Evolutionary conservation across 1,140 invertebrate genomes (phyloP).

Genomic region (Cyphomyrmex costatus): DNA sequence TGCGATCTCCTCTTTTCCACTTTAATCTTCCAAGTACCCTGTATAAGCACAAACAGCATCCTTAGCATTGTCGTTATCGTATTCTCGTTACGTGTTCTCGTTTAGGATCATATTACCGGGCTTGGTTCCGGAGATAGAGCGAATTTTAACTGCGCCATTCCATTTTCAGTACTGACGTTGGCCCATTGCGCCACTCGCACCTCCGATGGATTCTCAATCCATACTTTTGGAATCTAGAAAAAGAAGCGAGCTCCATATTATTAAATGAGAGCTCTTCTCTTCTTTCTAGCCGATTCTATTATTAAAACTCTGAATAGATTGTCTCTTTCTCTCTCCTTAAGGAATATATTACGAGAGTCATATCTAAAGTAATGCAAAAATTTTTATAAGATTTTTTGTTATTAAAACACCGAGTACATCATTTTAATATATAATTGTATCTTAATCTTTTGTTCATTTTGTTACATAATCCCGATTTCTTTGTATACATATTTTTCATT

Average conservation of each 20-base stretch:
- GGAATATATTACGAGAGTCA: not conserved
- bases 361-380: too few relatives aligned
- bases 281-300: not conserved
- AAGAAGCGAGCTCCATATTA: not conserved
- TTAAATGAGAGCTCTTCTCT: not conserved
- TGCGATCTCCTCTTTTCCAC: constrained; percentile 83
- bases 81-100: not conserved
- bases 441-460: too few relatives aligned
- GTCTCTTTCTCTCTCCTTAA: not conserved
- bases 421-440: too few relatives aligned
- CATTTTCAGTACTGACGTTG: constrained; percentile 86
- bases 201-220: constrained; percentile 88
- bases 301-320: constrained; percentile 12
- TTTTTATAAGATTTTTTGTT: too few relatives aligned
- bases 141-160: constrained; percentile 87
- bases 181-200: constrained; percentile 88
- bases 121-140: constrained; percentile 87
- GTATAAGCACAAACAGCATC: not conserved
- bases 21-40: constrained; percentile 89
- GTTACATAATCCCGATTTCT: too few relatives aligned
- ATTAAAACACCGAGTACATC: too few relatives aligned
- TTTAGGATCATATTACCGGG: constrained; percentile 80
- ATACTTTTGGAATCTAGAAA: constrained; percentile 87
- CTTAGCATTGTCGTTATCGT: constrained; percentile 2
- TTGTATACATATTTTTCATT: too few relatives aligned